Evolutionary conservation across 2,888 invertebrate species (phyloP), one percentile per base, ranked within the genome.

Genomic region (Spicauda simplicius): DNA sequence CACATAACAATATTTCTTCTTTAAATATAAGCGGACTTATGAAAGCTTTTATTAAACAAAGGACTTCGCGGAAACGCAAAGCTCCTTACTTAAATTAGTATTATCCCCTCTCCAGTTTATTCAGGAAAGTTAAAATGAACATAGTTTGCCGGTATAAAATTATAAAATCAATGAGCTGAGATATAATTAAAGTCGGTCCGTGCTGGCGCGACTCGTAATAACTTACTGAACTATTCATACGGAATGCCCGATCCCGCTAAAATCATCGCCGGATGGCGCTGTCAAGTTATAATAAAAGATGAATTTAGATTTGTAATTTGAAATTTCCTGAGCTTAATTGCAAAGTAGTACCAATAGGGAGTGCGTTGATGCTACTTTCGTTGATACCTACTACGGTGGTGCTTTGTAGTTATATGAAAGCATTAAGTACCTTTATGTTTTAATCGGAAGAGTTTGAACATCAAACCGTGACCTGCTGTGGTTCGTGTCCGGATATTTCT

Each of bases 161-260:
- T 61, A 37, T 52, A 52, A 61, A 61, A 61, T 61, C 60, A 61
- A 61, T 61, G 60, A 60, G 18, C 50, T 7, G 30, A 30, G 60
- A 50, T 60, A 60, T 50, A 60, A 60, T 50, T 58, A 16, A 58
- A 48, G n/a, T 18, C 58, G 18, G 18, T 50, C 50, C 18, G 6
- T 50, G 50, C 18, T n/a, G 11, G 50, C 48, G 41, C 41, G 41
- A 41, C 14, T 45, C 45, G 6, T 45, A n/a, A n/a, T 45, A 45
- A 45, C 45, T 45, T 45, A n/a, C 45, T 11, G 45, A 45, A 45
- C 45, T 60, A 60, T 66, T 60, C 66, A 66, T 55, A 66, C 59
- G 48, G 59, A 66, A 65, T 59, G 59, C 54, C 53, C 65, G 53
- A 65, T 65, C 48, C 59, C 59, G 33, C 59, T 65, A 55, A 65